Evolutionary conservation across 2,888 invertebrate species (phyloP).

Genomic region (Latheticus oryzae): DNA sequence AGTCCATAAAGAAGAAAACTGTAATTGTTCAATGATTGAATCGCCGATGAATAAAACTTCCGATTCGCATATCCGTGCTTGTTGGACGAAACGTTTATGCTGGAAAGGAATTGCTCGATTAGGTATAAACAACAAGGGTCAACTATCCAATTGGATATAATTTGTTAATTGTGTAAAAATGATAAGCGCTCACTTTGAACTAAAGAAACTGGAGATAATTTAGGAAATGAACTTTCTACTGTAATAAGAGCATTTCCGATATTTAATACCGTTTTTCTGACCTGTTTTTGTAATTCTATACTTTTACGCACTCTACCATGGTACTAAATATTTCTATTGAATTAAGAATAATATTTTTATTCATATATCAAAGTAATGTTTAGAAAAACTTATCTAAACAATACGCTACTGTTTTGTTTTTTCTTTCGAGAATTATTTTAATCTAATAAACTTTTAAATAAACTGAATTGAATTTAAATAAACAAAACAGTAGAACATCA

Average conservation of each 20-base stretch:
- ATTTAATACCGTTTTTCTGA: too few species aligned
- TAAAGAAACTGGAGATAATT: constrained; percentile 3
- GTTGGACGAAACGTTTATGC: constrained; percentile 73
- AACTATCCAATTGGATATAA: not conserved
- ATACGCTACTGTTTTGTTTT: too few species aligned
- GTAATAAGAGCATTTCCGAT: too few species aligned
- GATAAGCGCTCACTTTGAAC: not conserved
- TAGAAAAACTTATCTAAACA: too few species aligned
- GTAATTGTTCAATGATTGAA: constrained; percentile 73
- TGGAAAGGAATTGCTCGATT: constrained; percentile 64
- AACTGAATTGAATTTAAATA: not conserved
- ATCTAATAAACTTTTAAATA: not conserved
- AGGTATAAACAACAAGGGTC: too few species aligned
- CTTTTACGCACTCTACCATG: too few species aligned
- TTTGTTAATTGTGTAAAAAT: constrained; percentile 7
- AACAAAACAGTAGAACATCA: not conserved
- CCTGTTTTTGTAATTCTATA: too few species aligned
- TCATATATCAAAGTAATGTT: too few species aligned
- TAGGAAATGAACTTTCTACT: too few species aligned
- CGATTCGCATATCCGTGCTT: constrained; percentile 72
- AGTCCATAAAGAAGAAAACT: constrained; percentile 73
- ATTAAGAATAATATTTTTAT: too few species aligned
- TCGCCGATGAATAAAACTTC: constrained; percentile 79
- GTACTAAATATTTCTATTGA: too few species aligned
- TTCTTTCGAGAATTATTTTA: too few species aligned